Evolutionary conservation across 2,797 vertebrate genomes (phyloP), one percentile per base, ranked within the genome.

Genomic region (Uromys caudimaculatus): DNA sequence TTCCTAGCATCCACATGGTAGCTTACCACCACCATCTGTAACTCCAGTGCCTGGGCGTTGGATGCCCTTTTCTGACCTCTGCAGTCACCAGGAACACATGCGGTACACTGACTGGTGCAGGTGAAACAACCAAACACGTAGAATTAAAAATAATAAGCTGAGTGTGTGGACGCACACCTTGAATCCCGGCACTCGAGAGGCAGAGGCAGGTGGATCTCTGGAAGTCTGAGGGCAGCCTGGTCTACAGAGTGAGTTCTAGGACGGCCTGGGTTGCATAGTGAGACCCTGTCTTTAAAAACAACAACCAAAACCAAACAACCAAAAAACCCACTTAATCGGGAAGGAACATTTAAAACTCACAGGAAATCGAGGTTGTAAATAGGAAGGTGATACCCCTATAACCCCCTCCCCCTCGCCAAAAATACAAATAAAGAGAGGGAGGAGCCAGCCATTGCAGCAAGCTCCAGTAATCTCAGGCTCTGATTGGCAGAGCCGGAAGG

Each of bases 161-260:
- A 24, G 6, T 8, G 1, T 29, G 3, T n/a, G 38, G 54, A 7
- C 1, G 0, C n/a, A 83, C 2, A 4, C 38, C 38, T 44, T 62
- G 35, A 41, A 64, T 32, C 19, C 41, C 9, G 1, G 58, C 14
- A 11, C 41, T 19, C 16, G 0, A 41, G 29, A 44, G 60, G 21
- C 58, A 50, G 82, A 85, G 58, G 82, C 82, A 62, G 9, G 41
- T 7, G 27, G 58, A 47, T 84, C 58, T 64, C 83, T 67, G 56
- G 1, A 16, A 67, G 19, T 35, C 4, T 50, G 29, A 64, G 24
- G 54, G 24, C 27, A 62, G 38, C 14, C 81, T 83, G 81, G 79
- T 44, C 56, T 83, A 19, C 24, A 83, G 10, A 81, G 38, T 19
- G 38, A 60, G 56, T 44, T 29, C 24, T 24, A 60, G 82, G 41